Conservation (phyloP, 1,140 invertebrate species). For the Cydia fagiglandana region DNA sequence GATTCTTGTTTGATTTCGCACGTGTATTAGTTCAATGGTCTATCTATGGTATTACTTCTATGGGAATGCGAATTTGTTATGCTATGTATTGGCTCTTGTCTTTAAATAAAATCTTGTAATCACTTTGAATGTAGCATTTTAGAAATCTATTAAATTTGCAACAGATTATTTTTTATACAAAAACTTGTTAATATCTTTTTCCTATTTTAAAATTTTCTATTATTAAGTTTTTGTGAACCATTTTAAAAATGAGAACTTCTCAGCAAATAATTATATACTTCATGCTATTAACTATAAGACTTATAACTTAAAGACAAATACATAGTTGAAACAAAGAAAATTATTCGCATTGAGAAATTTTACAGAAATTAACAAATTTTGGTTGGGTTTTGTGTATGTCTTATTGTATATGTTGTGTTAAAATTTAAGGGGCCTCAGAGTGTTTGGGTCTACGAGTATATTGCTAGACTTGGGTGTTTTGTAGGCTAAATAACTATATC, state of each 20-base stretch:
- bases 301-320: not conserved
- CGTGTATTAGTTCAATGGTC: not conserved
- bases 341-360: not conserved
- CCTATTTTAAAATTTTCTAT: not conserved
- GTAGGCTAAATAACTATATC: not conserved
- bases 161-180: not conserved
- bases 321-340: not conserved
- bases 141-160: not conserved
- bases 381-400: conserved; percentile 8
- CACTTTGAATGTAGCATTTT: not conserved
- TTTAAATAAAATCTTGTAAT: not conserved
- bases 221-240: no score
- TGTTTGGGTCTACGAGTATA: not conserved
- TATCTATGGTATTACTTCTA: not conserved
- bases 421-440: not conserved
- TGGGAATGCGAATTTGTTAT: not conserved
- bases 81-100: conserved; percentile 1
- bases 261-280: no score
- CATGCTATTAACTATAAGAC: no score
- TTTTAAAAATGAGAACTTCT: no score
- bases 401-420: not conserved
- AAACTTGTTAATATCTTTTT: not conserved
- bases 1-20: not conserved
- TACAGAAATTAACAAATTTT: not conserved
- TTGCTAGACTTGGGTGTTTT: not conserved